A percentile compares a stretch with the other conserved stretches of the same genome.
Evolutionary conservation across 2,113 vertebrate species (phyloP).

Genomic region (Actinemys pallida): DNA sequence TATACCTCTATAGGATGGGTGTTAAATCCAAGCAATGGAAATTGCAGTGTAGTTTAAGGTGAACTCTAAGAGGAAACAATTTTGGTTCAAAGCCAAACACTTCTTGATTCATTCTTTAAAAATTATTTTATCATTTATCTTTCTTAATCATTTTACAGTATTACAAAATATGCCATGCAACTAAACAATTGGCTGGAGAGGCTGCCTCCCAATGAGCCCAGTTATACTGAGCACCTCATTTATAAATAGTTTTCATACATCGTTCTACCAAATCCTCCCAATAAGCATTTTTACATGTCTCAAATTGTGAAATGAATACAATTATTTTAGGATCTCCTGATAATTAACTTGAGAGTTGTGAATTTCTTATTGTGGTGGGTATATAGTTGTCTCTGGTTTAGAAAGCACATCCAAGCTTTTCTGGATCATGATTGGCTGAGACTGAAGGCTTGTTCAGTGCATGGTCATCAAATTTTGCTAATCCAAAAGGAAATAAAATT

Average conservation of each 20-base stretch:
- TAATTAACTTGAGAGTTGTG: background rate
- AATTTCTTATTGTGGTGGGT: background rate
- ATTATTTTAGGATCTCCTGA: background rate
- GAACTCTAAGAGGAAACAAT: background rate
- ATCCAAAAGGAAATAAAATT: conserved; percentile 51
- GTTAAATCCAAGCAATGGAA: conserved; percentile 3
- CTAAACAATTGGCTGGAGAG: background rate
- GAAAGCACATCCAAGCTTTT: conserved; percentile 3
- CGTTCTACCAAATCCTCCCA: background rate
- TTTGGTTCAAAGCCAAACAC: background rate
- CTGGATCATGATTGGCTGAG: conserved; percentile 21
- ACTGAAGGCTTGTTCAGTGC: background rate
- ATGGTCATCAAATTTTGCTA: background rate
- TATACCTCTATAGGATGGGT: background rate
- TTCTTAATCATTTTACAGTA: background rate
- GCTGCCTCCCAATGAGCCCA: background rate
- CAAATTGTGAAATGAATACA: background rate
- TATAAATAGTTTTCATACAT: background rate
- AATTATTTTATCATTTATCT: background rate
- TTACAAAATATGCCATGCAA: background rate
- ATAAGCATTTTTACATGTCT: background rate
- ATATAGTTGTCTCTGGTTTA: background rate
- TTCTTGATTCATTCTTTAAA: conserved; percentile 7
- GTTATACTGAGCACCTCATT: background rate
- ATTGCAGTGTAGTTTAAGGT: background rate